A percentile compares a stretch with the other conserved stretches of the same genome.
phyloP scores from a whole-genome alignment of 2,888 invertebrate species.

The Luperina nickerlii region DNA sequence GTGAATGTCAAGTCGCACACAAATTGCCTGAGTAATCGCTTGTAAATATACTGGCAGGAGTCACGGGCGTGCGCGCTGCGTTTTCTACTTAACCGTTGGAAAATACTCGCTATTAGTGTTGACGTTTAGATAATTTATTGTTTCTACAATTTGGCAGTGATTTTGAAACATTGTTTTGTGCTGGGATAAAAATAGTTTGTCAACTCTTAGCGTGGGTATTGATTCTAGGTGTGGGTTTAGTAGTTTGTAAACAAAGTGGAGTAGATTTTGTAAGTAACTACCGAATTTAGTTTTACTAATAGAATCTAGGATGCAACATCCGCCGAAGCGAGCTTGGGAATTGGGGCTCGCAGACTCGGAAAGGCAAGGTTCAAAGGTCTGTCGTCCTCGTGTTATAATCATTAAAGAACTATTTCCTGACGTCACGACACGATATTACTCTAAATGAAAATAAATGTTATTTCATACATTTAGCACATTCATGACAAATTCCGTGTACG shows the following conservation, averaged over 20 bases:
- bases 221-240: background rate
- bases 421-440: background rate
- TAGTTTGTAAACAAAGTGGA: background rate
- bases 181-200: background rate
- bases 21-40: constrained; percentile 72
- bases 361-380: background rate
- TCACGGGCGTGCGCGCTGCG: background rate
- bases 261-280: background rate
- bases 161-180: background rate
- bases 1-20: constrained; percentile 68
- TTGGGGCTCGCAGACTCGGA: background rate
- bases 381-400: background rate
- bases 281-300: background rate
- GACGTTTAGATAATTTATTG: constrained; percentile 20
- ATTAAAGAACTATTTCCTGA: constrained; percentile 13
- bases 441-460: constrained; percentile 35
- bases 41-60: constrained; percentile 15
- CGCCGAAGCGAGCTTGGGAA: background rate
- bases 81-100: constrained; percentile 13
- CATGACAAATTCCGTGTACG: constrained; percentile 41
- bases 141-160: background rate
- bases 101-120: constrained; percentile 22
- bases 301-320: background rate
- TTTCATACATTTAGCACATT: constrained; percentile 38
- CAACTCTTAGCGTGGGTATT: background rate